Evolutionary conservation across 2,888 invertebrate genomes (phyloP).

Genomic region (Lepidocyrtinus sp.): DNA sequence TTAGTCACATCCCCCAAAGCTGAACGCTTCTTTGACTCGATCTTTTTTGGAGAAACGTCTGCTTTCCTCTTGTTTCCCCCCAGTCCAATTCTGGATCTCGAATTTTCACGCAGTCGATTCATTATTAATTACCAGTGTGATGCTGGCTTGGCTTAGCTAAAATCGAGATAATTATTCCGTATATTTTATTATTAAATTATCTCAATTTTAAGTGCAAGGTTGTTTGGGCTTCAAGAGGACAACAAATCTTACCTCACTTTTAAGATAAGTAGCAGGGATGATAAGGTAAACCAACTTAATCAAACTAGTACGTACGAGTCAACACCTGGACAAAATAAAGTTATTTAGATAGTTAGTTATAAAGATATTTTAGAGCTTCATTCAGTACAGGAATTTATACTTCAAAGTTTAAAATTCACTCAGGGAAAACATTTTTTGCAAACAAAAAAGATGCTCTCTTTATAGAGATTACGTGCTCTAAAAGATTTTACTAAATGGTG

Average conservation of each 20-base stretch:
- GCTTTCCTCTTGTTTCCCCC: conserved; percentile 81
- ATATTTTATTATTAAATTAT: not conserved
- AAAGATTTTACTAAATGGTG: not conserved
- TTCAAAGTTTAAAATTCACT: not conserved
- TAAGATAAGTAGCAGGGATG: not conserved
- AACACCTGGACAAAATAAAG: not conserved
- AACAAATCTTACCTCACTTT: not conserved
- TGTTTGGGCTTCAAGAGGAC: not conserved
- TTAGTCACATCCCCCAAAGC: conserved; percentile 84
- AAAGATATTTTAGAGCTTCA: not conserved
- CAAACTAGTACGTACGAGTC: not conserved
- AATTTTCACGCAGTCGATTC: conserved; percentile 55
- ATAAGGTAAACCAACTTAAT: not conserved
- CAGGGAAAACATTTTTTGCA: too few relatives aligned
- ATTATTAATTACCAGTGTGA: conserved; percentile 21
- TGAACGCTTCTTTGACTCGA: conserved; percentile 81
- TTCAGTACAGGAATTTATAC: not conserved
- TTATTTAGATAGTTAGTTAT: not conserved
- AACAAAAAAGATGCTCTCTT: too few relatives aligned
- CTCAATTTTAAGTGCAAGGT: not conserved
- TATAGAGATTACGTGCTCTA: not conserved
- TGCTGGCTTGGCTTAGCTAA: not conserved
- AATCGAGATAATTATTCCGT: not conserved
- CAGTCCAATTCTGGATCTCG: conserved; percentile 22
- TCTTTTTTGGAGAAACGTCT: conserved; percentile 82